phyloP scores from a whole-genome alignment of 1,140 invertebrate species.

The Lasioglossum baleicum region DNA sequence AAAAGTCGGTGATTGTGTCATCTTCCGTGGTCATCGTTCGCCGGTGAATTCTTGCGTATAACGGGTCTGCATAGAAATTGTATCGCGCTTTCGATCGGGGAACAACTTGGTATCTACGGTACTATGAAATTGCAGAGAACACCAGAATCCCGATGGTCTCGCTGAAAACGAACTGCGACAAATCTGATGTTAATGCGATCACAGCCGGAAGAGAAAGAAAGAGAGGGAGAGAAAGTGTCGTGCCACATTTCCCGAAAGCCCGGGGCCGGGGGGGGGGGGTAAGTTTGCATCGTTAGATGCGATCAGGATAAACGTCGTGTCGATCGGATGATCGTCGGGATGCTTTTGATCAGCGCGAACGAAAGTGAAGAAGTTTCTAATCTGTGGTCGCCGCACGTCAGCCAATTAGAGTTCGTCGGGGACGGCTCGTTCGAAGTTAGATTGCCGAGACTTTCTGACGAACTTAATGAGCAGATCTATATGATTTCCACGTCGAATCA shows the following conservation, averaged over 20 bases:
- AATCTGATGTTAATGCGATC: slow-evolving; percentile 55
- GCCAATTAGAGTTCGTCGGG: slow-evolving; percentile 57
- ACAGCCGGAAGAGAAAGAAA: slow-evolving; percentile 9
- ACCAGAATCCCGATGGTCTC: slow-evolving; percentile 40
- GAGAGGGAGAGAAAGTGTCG: too few species aligned
- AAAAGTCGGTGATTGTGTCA: background rate
- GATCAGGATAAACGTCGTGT: slow-evolving; percentile 10
- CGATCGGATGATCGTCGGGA: slow-evolving; percentile 22
- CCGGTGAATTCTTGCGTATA: slow-evolving; percentile 23
- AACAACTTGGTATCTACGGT: slow-evolving; percentile 37
- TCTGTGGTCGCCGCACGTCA: slow-evolving; percentile 56
- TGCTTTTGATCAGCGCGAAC: slow-evolving; percentile 41
- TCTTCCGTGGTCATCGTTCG: slow-evolving; percentile 19
- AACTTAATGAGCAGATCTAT: slow-evolving; percentile 44
- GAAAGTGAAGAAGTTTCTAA: slow-evolving; percentile 58
- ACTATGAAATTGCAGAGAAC: slow-evolving; percentile 52
- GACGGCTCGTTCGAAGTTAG: slow-evolving; percentile 53
- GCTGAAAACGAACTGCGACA: slow-evolving; percentile 47
- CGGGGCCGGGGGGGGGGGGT: background rate
- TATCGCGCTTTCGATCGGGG: slow-evolving; percentile 53
- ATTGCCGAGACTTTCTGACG: slow-evolving; percentile 37
- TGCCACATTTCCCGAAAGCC: too few species aligned
- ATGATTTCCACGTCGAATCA: slow-evolving; percentile 39
- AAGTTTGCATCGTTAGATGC: slow-evolving; percentile 19
- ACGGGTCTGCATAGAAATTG: slow-evolving; percentile 47